Evolutionary conservation across 1,140 invertebrate genomes (phyloP).

Genomic region (Drosophila saltans): DNA sequence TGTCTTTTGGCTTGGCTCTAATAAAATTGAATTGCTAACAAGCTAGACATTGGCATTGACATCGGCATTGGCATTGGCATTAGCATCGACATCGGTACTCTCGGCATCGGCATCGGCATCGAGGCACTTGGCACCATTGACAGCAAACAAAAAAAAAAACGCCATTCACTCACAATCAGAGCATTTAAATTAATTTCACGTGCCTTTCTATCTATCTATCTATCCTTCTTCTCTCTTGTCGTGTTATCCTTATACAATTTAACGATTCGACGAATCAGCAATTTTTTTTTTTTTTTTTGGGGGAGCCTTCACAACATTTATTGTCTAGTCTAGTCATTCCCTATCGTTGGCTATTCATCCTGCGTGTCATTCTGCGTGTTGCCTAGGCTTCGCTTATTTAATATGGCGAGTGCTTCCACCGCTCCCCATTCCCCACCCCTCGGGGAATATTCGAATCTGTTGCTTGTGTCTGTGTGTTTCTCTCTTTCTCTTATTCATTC

Average conservation of each 20-base stretch:
- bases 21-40: slow-evolving; percentile 57
- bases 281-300: slow-evolving; percentile 3
- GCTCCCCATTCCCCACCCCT: neutral
- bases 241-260: slow-evolving; percentile 37
- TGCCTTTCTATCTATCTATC: slow-evolving; percentile 24
- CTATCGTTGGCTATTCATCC: slow-evolving; percentile 50
- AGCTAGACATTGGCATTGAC: slow-evolving; percentile 34
- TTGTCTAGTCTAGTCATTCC: slow-evolving; percentile 36
- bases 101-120: slow-evolving; percentile 25
- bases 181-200: slow-evolving; percentile 72
- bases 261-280: slow-evolving; percentile 55
- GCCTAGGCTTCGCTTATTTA: neutral
- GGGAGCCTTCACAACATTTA: slow-evolving; percentile 14
- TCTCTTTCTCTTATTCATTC: no score
- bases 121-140: no score
- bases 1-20: slow-evolving; percentile 15
- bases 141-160: slow-evolving; percentile 6
- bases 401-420: slow-evolving; percentile 1
- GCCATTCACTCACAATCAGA: slow-evolving; percentile 49
- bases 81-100: neutral
- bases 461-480: neutral
- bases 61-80: slow-evolving; percentile 12
- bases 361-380: slow-evolving; percentile 29
- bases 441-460: slow-evolving; percentile 27
- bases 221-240: slow-evolving; percentile 15